phyloP scores from a whole-genome alignment of 1,140 invertebrate species.

The Calycopis cecrops region DNA sequence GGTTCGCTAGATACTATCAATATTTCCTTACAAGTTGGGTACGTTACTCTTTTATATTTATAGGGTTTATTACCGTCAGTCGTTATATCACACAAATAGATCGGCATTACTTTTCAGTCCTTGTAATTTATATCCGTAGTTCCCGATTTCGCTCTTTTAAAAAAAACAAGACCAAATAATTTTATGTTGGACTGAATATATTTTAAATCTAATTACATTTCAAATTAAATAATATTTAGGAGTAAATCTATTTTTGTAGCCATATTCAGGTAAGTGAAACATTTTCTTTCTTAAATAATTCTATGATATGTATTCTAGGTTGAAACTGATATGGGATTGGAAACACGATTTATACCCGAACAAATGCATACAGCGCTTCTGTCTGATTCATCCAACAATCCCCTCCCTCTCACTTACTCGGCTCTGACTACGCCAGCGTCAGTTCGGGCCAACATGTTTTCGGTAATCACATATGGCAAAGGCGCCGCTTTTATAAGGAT shows the following conservation, averaged over 20 bases:
- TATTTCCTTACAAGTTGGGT: slow-evolving; percentile 76
- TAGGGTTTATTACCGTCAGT: no score
- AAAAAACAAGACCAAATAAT: no score
- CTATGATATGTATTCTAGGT: slow-evolving; percentile 37
- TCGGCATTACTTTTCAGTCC: no score
- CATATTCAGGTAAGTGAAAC: no score
- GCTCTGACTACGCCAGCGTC: slow-evolving; percentile 67
- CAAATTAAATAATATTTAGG: no score
- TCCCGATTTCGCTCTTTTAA: no score
- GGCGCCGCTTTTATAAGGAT: slow-evolving; percentile 84
- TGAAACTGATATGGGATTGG: slow-evolving; percentile 71
- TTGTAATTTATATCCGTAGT: no score
- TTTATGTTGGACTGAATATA: no score
- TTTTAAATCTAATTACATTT: no score
- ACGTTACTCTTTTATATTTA: slow-evolving; percentile 17
- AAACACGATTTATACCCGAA: slow-evolving; percentile 77
- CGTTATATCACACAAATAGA: no score
- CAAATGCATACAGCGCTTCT: slow-evolving; percentile 80
- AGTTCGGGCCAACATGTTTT: slow-evolving; percentile 74
- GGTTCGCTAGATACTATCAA: slow-evolving; percentile 81
- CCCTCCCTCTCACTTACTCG: slow-evolving; percentile 77
- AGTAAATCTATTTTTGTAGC: no score
- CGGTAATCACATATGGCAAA: slow-evolving; percentile 79
- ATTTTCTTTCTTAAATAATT: no score
- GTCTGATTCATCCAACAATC: slow-evolving; percentile 78